Evolutionary conservation across 1,140 invertebrate genomes (phyloP).

Genomic region (Aphelenchoides avenae): DNA sequence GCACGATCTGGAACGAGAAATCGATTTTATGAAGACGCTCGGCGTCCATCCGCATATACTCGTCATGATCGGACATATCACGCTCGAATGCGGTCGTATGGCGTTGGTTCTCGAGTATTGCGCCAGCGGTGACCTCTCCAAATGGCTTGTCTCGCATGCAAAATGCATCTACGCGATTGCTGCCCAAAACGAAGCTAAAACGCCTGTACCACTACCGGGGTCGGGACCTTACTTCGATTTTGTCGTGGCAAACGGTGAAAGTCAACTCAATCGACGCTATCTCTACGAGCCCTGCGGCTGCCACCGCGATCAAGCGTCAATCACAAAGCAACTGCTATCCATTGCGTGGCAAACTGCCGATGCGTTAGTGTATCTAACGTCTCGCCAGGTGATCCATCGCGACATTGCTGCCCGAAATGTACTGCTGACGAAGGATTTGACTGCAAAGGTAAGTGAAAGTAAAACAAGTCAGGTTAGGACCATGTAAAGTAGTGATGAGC

Average conservation of each 20-base stretch:
- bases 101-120: slow-evolving; percentile 21
- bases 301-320: too few relatives aligned
- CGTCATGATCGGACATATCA: slow-evolving; percentile 17
- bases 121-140: slow-evolving; percentile 17
- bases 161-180: not conserved
- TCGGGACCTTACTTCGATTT: too few relatives aligned
- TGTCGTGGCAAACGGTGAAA: too few relatives aligned
- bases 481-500: too few relatives aligned
- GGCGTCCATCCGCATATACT: slow-evolving; percentile 22
- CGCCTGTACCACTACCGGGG: not conserved
- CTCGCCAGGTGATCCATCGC: slow-evolving; percentile 13
- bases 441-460: slow-evolving; percentile 24
- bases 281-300: too few relatives aligned
- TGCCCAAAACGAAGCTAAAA: not conserved
- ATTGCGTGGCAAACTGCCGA: slow-evolving; percentile 18
- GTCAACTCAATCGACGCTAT: too few relatives aligned
- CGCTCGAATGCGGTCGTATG: not conserved
- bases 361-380: slow-evolving; percentile 6
- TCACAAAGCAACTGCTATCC: slow-evolving; percentile 6
- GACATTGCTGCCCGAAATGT: slow-evolving; percentile 28
- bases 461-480: too few relatives aligned
- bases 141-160: not conserved
- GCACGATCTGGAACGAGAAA: slow-evolving; percentile 5
- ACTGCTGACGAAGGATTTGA: slow-evolving; percentile 8
- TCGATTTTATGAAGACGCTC: slow-evolving; percentile 19